Conservation (phyloP, 2,797 vertebrate species). For the Cichlasoma orientale region DNA sequence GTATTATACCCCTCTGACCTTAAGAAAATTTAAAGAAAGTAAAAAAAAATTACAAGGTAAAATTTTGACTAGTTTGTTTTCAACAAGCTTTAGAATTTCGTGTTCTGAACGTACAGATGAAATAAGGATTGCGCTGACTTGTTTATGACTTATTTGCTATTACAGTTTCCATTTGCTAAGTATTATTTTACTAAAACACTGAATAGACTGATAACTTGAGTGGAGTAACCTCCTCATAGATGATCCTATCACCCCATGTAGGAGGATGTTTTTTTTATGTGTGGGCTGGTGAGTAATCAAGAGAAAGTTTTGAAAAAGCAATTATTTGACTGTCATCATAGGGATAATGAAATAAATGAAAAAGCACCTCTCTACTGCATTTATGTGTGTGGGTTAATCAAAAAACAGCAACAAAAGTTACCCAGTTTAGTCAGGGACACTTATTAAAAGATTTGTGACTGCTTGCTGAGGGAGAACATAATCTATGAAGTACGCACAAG, state of each 20-base stretch:
- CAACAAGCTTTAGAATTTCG: background rate
- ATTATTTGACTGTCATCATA: conserved; percentile 14
- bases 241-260: conserved; percentile 11
- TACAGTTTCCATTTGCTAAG: background rate
- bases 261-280: conserved; percentile 22
- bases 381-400: background rate
- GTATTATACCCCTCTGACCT: background rate
- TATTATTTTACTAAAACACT: conserved; percentile 11
- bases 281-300: conserved; percentile 24
- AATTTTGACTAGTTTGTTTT: background rate
- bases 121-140: background rate
- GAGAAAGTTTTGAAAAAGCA: conserved; percentile 21
- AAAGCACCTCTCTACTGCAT: background rate
- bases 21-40: background rate
- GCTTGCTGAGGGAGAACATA: background rate
- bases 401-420: background rate
- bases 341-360: conserved; percentile 14
- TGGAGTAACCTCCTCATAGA: conserved; percentile 16
- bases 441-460: background rate
- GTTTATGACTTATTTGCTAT: background rate
- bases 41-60: background rate
- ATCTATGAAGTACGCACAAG: background rate
- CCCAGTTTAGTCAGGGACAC: background rate
- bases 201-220: conserved; percentile 11
- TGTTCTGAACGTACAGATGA: background rate